Evolutionary conservation across 35 echinoderm and acorn worm genomes (phyloP).

Genomic region (Apostichopus japonicus): DNA sequence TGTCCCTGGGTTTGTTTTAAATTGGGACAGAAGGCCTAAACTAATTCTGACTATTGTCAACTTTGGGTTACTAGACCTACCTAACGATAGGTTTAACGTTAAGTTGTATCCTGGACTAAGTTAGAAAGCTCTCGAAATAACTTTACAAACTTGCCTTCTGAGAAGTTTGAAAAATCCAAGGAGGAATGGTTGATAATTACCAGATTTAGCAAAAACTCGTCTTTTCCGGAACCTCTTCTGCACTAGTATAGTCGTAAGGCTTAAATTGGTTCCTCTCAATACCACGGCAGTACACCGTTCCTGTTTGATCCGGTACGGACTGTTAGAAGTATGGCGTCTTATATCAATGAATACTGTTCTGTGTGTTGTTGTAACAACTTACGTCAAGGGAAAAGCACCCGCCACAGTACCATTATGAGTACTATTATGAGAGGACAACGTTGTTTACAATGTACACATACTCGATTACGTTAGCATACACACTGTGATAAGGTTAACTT

Average conservation of each 20-base stretch:
- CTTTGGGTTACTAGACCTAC: too few species aligned
- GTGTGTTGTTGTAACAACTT: not conserved
- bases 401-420: not conserved
- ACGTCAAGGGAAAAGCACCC: not conserved
- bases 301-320: not conserved
- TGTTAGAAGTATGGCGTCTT: not conserved
- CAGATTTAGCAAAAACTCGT: too few species aligned
- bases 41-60: too few species aligned
- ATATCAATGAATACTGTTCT: not conserved
- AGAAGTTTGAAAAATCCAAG: too few species aligned
- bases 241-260: not conserved
- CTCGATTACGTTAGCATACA: not conserved
- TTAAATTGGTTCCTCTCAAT: not conserved
- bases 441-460: not conserved
- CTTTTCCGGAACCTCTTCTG: not conserved
- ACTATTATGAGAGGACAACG: not conserved
- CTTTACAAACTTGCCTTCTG: too few species aligned
- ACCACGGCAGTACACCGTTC: not conserved
- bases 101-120: too few species aligned
- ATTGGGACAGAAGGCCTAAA: too few species aligned
- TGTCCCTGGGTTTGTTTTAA: too few species aligned
- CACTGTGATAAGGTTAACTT: not conserved
- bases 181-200: too few species aligned
- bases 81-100: too few species aligned
- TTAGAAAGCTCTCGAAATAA: too few species aligned